Evolutionary conservation across 2,113 vertebrate genomes (phyloP).

Genomic region (Pterocles burchelli): DNA sequence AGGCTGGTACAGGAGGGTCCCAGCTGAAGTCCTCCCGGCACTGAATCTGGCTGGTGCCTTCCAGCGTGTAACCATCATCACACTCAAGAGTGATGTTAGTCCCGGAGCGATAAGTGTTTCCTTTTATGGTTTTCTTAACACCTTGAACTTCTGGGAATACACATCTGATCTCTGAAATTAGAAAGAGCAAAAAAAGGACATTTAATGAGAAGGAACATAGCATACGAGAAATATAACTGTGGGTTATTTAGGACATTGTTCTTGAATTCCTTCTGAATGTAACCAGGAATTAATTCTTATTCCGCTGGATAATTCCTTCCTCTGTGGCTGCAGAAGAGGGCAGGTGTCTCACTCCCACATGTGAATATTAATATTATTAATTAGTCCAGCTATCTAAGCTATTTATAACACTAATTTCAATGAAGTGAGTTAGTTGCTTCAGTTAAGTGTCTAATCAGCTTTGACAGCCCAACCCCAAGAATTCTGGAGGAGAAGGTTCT

Average conservation of each 20-base stretch:
- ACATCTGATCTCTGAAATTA: slow-evolving; percentile 50
- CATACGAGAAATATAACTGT: background rate
- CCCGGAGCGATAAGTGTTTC: background rate
- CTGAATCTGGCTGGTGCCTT: slow-evolving; percentile 51
- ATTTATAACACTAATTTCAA: background rate
- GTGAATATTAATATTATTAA: background rate
- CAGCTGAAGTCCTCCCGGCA: slow-evolving; percentile 64
- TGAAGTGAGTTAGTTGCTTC: background rate
- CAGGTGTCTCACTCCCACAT: rapidly evolving
- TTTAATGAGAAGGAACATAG: background rate
- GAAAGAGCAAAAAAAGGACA: background rate
- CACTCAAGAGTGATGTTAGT: slow-evolving; percentile 61
- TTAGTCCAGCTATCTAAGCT: background rate
- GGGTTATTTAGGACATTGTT: background rate
- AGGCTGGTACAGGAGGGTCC: slow-evolving; percentile 67
- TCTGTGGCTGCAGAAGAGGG: background rate
- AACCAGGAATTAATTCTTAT: background rate
- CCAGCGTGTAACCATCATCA: slow-evolving; percentile 33
- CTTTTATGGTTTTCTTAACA: slow-evolving; percentile 38
- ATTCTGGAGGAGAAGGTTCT: background rate
- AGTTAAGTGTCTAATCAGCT: background rate
- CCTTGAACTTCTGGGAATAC: slow-evolving; percentile 46
- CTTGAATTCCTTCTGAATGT: background rate
- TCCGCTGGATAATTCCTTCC: background rate
- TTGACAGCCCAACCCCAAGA: background rate